Evolutionary conservation across 2,113 vertebrate genomes (phyloP).

Genomic region (Neotoma lepida): DNA sequence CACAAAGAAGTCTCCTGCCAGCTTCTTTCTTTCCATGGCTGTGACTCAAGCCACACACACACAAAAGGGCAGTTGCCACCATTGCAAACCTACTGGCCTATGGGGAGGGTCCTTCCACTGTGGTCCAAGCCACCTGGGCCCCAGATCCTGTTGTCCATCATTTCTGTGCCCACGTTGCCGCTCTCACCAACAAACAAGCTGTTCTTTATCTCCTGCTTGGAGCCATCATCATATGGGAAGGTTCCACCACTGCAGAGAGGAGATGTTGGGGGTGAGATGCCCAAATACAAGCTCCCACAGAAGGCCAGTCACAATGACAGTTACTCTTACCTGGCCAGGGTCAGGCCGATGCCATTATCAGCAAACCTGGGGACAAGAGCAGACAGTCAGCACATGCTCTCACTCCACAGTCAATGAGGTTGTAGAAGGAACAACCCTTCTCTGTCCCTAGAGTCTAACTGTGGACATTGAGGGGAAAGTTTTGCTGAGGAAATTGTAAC

Average conservation of each 20-base stretch:
- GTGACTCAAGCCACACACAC: background rate
- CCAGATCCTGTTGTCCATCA: conserved; percentile 89
- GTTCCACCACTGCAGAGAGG: conserved; percentile 91
- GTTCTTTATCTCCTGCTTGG: conserved; percentile 96
- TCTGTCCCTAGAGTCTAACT: background rate
- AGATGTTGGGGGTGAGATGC: background rate
- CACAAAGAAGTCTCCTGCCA: background rate
- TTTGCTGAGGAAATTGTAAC: background rate
- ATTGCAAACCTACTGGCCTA: conserved; percentile 89
- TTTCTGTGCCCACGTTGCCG: conserved; percentile 91
- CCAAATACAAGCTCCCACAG: background rate
- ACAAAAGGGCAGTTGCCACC: rapidly evolving
- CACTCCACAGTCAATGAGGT: too few relatives aligned
- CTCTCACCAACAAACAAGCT: conserved; percentile 98
- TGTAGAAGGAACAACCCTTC: background rate
- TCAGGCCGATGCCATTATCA: conserved; percentile 97
- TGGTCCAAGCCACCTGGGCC: conserved; percentile 93
- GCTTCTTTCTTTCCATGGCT: rapidly evolving
- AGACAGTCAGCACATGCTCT: background rate
- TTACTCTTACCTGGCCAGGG: conserved; percentile 92
- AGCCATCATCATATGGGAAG: conserved; percentile 96
- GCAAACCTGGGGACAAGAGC: conserved; percentile 90
- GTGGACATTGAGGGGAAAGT: background rate
- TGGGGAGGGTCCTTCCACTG: conserved; percentile 91
- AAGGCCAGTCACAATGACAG: rapidly evolving